Evolutionary conservation across 1,140 invertebrate species (phyloP), one percentile per base, ranked within the genome.

Genomic region (Drosophila aff.): DNA sequence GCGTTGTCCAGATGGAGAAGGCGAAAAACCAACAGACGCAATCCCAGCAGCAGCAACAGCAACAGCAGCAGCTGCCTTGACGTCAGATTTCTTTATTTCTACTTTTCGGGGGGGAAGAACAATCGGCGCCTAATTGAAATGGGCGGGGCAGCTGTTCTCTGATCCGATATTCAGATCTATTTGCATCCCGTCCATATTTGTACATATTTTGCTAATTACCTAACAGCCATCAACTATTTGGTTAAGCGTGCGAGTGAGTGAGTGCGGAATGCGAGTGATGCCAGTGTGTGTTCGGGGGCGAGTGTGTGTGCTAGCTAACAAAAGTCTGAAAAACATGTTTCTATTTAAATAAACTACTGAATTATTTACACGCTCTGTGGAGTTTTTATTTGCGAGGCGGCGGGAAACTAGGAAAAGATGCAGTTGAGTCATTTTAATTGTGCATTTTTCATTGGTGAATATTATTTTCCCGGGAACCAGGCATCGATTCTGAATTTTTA

Each of bases 241-340:
- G 62, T 64, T 74, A 82, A 71, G 68, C 67, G 65, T 76, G 53
- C 76, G 76, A 44, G 67, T 50, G 43, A 15, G 36, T 68, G 74
- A 69, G 71, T 63, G 77, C 61, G 68, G 68, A 61, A 74, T 73
- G 55, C n/a, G 67, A 61, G 47, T 66, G 46, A 57, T 58, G 50
- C 38, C 40, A 16, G 55, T 28, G 40, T 52, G 78, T 60, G 55
- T 62, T 46, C 53, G 31, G 28, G 26, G 46, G 49, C 43, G 33
- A 72, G 62, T 53, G 55, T 50, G 50, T 61, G 68, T 57, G 62
- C 60, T 58, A 53, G 53, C 31, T 87, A 85, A 90, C 72, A 85
- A 85, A 90, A 90, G 86, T 90, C 85, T 90, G 85, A 90, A 90
- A 90, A 90, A 90, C 86, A 90, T 90, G 85, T 90, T 80, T 90